phyloP scores from a whole-genome alignment of 2,113 vertebrate genomes.

The Cyphomyrus plagiostoma region DNA sequence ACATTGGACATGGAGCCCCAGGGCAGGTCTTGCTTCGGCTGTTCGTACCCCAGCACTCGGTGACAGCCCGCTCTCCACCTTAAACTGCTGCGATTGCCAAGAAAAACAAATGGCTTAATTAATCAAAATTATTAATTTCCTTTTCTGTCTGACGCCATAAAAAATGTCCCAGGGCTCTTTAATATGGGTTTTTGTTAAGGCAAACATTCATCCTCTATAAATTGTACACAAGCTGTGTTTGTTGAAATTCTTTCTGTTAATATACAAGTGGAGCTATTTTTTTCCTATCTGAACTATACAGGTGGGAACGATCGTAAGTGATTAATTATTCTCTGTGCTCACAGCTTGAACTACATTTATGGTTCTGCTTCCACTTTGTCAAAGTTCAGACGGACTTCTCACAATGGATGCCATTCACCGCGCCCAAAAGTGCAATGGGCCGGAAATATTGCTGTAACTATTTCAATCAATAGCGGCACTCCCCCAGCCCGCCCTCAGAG shows the following conservation, averaged over 20 bases:
- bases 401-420: background rate
- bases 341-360: background rate
- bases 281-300: background rate
- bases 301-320: background rate
- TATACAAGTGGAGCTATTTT: background rate
- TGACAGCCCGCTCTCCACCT: background rate
- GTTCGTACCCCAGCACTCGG: background rate
- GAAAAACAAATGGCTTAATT: constrained; percentile 8
- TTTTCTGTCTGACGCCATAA: background rate
- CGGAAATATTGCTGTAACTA: background rate
- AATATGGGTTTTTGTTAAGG: background rate
- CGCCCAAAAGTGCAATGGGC: background rate
- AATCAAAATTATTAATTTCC: constrained; percentile 8
- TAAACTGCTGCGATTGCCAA: constrained; percentile 1
- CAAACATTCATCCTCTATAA: background rate
- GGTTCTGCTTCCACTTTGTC: background rate
- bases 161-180: background rate
- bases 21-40: background rate
- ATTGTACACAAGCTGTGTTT: background rate
- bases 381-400: constrained; percentile 4
- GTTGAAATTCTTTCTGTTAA: background rate
- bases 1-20: background rate
- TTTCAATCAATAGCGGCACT: background rate
- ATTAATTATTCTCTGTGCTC: background rate
- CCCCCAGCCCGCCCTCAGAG: background rate